Evolutionary conservation across 1,140 invertebrate species (phyloP).

Genomic region (Trichonephila clavata): DNA sequence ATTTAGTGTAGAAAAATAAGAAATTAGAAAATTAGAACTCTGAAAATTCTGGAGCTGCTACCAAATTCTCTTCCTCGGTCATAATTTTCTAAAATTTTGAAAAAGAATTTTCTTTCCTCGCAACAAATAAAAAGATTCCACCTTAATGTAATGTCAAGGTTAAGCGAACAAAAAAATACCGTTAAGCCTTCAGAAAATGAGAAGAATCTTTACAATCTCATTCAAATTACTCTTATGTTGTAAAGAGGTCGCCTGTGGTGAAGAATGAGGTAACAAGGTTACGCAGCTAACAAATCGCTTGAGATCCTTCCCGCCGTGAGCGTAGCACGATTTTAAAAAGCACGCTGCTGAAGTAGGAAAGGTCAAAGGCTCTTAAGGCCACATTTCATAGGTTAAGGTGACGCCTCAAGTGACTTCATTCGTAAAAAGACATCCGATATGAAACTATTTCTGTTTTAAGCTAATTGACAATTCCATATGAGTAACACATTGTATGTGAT

Average conservation of each 20-base stretch:
- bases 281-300: slow-evolving; percentile 1
- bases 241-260: slow-evolving; percentile 28
- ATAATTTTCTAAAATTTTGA: background rate
- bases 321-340: background rate
- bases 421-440: background rate
- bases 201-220: background rate
- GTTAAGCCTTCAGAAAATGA: background rate
- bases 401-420: background rate
- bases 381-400: slow-evolving; percentile 32
- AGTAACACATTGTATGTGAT: too few relatives aligned
- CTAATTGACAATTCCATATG: too few relatives aligned
- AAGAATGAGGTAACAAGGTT: slow-evolving; percentile 69
- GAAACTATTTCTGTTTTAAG: background rate
- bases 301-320: background rate
- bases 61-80: too few relatives aligned
- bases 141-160: background rate
- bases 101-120: background rate
- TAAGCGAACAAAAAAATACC: background rate
- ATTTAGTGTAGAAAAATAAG: too few relatives aligned
- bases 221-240: background rate
- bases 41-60: too few relatives aligned
- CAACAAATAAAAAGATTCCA: background rate
- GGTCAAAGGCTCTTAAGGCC: slow-evolving; percentile 39
- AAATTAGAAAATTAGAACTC: too few relatives aligned
- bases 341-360: background rate